Base-by-base conservation (phyloP, 2,888 invertebrate genomes). In the Theodoxus fluviatilis region DNA sequence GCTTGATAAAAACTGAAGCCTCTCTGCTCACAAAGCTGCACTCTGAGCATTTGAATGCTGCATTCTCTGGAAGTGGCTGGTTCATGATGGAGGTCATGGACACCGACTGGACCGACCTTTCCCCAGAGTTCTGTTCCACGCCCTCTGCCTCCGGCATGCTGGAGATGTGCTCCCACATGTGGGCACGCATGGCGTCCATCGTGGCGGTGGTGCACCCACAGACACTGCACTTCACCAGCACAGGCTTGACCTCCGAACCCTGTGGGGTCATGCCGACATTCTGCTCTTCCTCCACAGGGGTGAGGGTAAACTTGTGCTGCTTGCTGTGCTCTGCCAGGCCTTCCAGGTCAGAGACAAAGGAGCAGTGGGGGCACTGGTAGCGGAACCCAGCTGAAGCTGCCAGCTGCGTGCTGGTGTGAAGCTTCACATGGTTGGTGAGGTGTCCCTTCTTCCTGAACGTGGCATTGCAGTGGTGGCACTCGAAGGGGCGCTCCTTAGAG, bases 391-490 rank as follows among this genome's bases (percentile, higher is more conserved):
- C n/a, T n/a, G n/a, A n/a, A n/a, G n/a, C n/a, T n/a, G 72, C 22
- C 72, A 61, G 68, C 74, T 73, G 2, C n/a, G 76, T 74, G 64
- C 78, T 79, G n/a, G 80, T 75, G 71, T 86, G 86, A 57, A 85
- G 78, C 73, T 84, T 84, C 33, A 81, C 77, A 75, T 86, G 86
- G 71, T 84, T 85, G 12, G 85, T 85, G 31, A 86, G 76, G 73
- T 85, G 85, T 35, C 85, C 84, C 71, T 85, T 85, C 73, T 86
- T 86, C 63, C 85, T 75, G 69, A 86, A 86, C 1, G 84, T 83
- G 4, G 85, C 85, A 76, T 84, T 84, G 74, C 86, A 86, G 67
- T 81, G 79, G 37, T 72, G 71, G 75, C 86, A 86, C 65, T 80
- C 79, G 74, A 75, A 85, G 3, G 85, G 86, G 12, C 84, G 67